A percentile compares a stretch with the other conserved stretches of the same genome.
Conservation (phyloP, 2,797 vertebrate species). For the Notolepis coatsorum region DNA sequence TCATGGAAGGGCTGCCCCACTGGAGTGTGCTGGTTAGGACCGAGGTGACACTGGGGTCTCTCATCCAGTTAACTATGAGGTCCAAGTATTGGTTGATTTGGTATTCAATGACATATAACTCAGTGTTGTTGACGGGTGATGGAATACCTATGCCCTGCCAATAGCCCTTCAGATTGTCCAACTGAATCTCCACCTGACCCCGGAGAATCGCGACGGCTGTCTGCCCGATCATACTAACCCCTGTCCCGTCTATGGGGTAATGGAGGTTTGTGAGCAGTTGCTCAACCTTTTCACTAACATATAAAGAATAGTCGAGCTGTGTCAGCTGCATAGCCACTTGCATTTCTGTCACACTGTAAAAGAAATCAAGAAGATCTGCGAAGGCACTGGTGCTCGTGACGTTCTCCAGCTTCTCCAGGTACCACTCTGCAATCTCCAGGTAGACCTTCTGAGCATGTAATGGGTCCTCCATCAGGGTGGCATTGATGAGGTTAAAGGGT, state of each 20-base stretch:
- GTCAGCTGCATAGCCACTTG: constrained; percentile 59
- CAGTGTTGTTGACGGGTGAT: constrained; percentile 37
- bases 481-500: constrained; percentile 51
- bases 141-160: background rate
- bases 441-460: constrained; percentile 46
- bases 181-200: constrained; percentile 46
- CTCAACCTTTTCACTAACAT: constrained; percentile 53
- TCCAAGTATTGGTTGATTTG: constrained; percentile 67
- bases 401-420: constrained; percentile 73
- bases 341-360: constrained; percentile 67
- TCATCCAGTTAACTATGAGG: constrained; percentile 66
- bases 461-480: constrained; percentile 43
- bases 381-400: constrained; percentile 62
- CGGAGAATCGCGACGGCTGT: constrained; percentile 52
- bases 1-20: constrained; percentile 59
- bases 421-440: constrained; percentile 72
- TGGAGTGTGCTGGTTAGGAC: constrained; percentile 63
- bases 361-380: constrained; percentile 57
- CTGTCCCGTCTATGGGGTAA: constrained; percentile 63
- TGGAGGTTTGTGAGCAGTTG: constrained; percentile 51
- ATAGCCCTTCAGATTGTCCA: constrained; percentile 31
- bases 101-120: constrained; percentile 31
- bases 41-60: constrained; percentile 54
- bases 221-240: constrained; percentile 61
- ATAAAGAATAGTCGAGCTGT: constrained; percentile 55